Base-by-base conservation (phyloP, 2,113 vertebrate genomes). In the Eptatretus burgeri region DNA sequence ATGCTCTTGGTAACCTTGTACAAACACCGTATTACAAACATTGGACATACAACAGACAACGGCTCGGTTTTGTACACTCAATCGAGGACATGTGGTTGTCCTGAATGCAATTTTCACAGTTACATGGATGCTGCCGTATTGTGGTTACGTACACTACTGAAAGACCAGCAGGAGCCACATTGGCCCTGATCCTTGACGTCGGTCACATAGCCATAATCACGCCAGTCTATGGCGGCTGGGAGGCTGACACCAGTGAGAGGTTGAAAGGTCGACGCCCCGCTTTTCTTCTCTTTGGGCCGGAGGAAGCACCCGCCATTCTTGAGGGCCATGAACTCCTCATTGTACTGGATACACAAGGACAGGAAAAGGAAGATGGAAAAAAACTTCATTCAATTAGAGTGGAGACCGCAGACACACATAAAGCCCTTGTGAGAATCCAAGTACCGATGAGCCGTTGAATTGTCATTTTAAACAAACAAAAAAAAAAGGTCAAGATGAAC, bases 161-260 rank as follows among this genome's bases (percentile, higher is more conserved):
- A 93, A 27, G 85, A 82, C 85, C 87, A 95, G 73, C 85, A 94
- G 20, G 87, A 84, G 9, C 82, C 83, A 69, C 84, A 89, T 1
- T 81, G 68, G 67, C 82, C 80, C 85, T 87, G 67, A 70, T 91
- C 77, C 72, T 81, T 88, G 19, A 95, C 77, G 0, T 80, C 62
- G 0, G 86, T 83, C 67, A 98, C 88, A 49, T 81, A 82, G 51
- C 82, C 83, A 63, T 82, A 82, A 72, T 76, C 87, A 64, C 91
- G 77, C 75, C 87, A 95, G 72, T 98, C 91, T 7, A 95, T 1
- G 0, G 74, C 68, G 7, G 80, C 81, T 0, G 85, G 85, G 2
- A 78, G 68, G 1, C 66, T 68, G 69, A 75, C 70, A 9, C 70
- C 66, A 1, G 74, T 71, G 41, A 75, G 64, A 1, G 77, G 76